Conservation (phyloP, 2,797 vertebrate genomes). For the Tympanoctomys barrerae region DNA sequence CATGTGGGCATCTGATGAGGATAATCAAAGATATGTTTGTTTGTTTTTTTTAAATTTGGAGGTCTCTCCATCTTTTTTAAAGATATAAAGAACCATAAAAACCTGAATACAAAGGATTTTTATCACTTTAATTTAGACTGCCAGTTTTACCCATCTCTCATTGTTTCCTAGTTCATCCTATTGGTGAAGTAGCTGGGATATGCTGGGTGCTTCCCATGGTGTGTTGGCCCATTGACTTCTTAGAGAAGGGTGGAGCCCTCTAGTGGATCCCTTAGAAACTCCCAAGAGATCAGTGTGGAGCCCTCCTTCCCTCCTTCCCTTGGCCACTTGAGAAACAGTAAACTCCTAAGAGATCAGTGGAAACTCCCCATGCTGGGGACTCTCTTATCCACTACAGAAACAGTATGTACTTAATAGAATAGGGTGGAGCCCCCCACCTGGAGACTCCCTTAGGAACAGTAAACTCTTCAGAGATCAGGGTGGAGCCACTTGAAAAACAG, state of each 20-base stretch:
- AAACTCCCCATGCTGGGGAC: too few relatives aligned
- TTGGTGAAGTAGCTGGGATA: neutral
- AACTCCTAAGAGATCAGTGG: too few relatives aligned
- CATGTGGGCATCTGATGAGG: neutral
- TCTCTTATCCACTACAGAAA: too few relatives aligned
- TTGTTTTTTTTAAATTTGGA: neutral
- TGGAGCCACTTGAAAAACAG: neutral
- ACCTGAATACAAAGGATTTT: too few relatives aligned
- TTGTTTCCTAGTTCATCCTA: neutral
- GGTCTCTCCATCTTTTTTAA: neutral
- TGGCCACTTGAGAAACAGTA: too few relatives aligned
- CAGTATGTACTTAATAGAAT: neutral
- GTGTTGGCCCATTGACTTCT: neutral
- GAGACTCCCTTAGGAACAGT: neutral
- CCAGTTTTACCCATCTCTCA: too few relatives aligned
- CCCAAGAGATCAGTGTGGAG: neutral
- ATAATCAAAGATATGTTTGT: neutral
- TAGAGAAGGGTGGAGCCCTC: neutral
- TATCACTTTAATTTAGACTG: too few relatives aligned
- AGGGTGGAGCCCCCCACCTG: neutral
- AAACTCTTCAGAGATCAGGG: neutral
- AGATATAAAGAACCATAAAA: too few relatives aligned
- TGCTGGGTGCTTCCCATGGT: neutral
- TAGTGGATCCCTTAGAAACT: neutral
- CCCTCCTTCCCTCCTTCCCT: too few relatives aligned